Evolutionary conservation across 2,888 invertebrate genomes (phyloP).

Genomic region (Epiblema foenella): DNA sequence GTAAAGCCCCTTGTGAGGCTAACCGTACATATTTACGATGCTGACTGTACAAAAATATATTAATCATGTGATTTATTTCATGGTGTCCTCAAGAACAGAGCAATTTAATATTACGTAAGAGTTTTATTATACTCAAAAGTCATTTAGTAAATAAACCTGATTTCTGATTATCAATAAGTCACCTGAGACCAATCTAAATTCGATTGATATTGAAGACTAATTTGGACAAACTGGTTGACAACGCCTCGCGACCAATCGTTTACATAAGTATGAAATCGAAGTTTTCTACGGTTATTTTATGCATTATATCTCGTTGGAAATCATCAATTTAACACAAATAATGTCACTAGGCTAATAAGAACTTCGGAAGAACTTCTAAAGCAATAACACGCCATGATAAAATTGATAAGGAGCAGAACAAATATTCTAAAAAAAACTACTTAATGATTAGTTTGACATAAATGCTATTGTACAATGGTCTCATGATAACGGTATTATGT

Average conservation of each 20-base stretch:
- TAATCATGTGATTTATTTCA: not conserved
- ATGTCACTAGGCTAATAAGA: slow-evolving; percentile 23
- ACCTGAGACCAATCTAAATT: slow-evolving; percentile 15
- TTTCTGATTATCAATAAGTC: slow-evolving; percentile 12
- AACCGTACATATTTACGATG: too few relatives aligned
- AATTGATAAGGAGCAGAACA: too few relatives aligned
- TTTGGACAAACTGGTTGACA: slow-evolving; percentile 25
- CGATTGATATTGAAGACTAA: slow-evolving; percentile 26
- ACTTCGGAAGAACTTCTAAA: not conserved
- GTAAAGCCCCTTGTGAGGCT: too few relatives aligned
- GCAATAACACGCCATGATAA: not conserved
- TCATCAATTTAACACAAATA: slow-evolving; percentile 32
- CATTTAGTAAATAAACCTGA: slow-evolving; percentile 2
- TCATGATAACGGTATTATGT: too few relatives aligned
- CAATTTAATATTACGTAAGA: slow-evolving; percentile 3
- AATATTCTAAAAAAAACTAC: too few relatives aligned
- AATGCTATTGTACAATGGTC: too few relatives aligned
- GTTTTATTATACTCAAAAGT: not conserved
- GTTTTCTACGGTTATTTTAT: slow-evolving; percentile 37
- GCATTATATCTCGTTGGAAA: slow-evolving; percentile 12
- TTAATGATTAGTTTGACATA: too few relatives aligned
- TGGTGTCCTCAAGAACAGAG: not conserved
- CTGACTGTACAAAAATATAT: too few relatives aligned
- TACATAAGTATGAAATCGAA: slow-evolving; percentile 35
- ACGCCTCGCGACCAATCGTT: slow-evolving; percentile 28